A percentile compares a stretch with the other conserved stretches of the same genome.
phyloP scores from a whole-genome alignment of 2,113 vertebrate genomes.

The Reinhardtius hippoglossoides region DNA sequence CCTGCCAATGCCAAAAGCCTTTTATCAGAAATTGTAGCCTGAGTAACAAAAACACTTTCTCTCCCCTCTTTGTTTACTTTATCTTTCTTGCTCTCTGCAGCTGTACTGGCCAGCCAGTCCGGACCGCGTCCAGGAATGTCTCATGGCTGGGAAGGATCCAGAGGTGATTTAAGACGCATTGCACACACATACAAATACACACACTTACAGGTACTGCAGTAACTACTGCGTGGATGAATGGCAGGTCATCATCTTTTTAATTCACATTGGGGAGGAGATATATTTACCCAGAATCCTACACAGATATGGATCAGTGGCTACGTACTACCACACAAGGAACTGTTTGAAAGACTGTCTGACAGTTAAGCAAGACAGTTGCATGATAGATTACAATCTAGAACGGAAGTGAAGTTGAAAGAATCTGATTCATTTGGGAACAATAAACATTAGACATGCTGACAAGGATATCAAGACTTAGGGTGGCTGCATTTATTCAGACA shows the following conservation, averaged over 20 bases:
- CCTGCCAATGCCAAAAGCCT: constrained; percentile 35
- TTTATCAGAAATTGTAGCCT: constrained; percentile 29
- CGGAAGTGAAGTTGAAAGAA: constrained; percentile 40
- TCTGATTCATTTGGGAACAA: constrained; percentile 42
- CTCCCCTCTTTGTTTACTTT: constrained; percentile 16
- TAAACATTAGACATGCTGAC: constrained; percentile 30
- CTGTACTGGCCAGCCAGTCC: constrained; percentile 85
- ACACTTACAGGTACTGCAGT: neutral
- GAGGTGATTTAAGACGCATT: constrained; percentile 72
- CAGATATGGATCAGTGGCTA: constrained; percentile 28
- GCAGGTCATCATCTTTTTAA: constrained; percentile 7
- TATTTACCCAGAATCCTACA: neutral
- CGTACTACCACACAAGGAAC: neutral
- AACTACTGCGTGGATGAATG: neutral
- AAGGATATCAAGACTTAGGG: constrained; percentile 30
- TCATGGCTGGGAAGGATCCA: constrained; percentile 85
- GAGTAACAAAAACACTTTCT: neutral
- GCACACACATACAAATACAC: constrained; percentile 24
- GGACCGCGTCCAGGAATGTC: constrained; percentile 84
- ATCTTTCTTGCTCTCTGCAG: constrained; percentile 53
- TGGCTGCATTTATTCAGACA: constrained; percentile 1
- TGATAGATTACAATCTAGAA: constrained; percentile 34
- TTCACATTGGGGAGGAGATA: neutral
- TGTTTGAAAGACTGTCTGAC: neutral
- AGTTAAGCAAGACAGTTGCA: constrained; percentile 29